Evolutionary conservation across 1,140 invertebrate species (phyloP).

Genomic region (Lethocerus indicus): DNA sequence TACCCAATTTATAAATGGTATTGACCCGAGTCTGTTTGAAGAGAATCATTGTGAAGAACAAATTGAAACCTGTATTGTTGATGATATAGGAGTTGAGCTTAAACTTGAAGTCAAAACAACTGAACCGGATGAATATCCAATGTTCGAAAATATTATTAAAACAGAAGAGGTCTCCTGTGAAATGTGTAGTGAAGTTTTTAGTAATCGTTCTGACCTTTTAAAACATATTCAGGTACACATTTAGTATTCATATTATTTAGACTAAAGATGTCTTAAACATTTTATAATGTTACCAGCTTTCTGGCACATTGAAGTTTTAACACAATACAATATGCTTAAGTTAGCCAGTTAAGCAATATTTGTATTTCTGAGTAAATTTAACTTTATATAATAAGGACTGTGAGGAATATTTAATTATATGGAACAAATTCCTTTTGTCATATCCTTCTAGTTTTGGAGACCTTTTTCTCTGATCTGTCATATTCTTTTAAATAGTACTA

Average conservation of each 20-base stretch:
- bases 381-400: no score
- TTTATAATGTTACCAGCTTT: no score
- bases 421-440: no score
- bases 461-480: no score
- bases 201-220: constrained; percentile 47
- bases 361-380: no score
- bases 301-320: no score
- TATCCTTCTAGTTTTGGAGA: no score
- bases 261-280: background rate
- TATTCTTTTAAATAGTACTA: no score
- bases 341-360: no score
- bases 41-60: constrained; percentile 12
- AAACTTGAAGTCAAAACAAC: constrained; percentile 9
- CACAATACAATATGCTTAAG: no score
- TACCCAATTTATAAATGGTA: constrained; percentile 11
- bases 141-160: constrained; percentile 9
- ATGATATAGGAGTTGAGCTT: constrained; percentile 15
- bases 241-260: constrained; percentile 21
- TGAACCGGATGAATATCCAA: constrained; percentile 3
- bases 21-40: constrained; percentile 5
- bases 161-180: constrained; percentile 37
- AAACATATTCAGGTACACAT: constrained; percentile 66
- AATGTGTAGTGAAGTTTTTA: constrained; percentile 60
- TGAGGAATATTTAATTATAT: no score
- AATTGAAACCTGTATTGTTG: constrained; percentile 16